Evolutionary conservation across 2,113 vertebrate genomes (phyloP).

Genomic region (Salvelinus alpinus): DNA sequence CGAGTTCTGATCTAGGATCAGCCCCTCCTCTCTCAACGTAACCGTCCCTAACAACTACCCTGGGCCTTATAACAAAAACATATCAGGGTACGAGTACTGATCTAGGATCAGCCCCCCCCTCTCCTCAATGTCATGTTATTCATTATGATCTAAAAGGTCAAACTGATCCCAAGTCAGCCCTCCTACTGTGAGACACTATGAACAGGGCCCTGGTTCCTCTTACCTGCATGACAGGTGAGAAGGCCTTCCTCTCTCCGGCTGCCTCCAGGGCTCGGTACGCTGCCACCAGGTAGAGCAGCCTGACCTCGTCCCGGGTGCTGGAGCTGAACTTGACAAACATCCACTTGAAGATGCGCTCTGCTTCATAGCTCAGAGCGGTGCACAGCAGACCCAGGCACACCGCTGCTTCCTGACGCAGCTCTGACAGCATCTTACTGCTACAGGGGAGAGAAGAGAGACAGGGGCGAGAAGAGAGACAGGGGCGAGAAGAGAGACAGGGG

Average conservation of each 20-base stretch:
- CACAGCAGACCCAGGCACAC: conserved; percentile 93
- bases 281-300: conserved; percentile 92
- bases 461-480: neutral
- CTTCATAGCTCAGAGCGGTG: conserved; percentile 92
- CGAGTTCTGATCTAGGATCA: too few relatives aligned
- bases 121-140: too few relatives aligned
- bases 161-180: too few relatives aligned
- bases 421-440: conserved; percentile 97
- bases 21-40: too few relatives aligned
- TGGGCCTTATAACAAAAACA: too few relatives aligned
- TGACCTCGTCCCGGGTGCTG: conserved; percentile 93
- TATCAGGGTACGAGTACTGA: too few relatives aligned
- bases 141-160: too few relatives aligned
- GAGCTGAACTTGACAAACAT: conserved; percentile 94
- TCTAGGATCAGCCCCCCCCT: too few relatives aligned
- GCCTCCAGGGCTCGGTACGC: conserved; percentile 93
- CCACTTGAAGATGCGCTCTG: conserved; percentile 99
- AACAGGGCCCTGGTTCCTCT: neutral
- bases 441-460: conserved; percentile 32
- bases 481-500: neutral
- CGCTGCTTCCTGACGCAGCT: conserved; percentile 95
- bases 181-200: too few relatives aligned
- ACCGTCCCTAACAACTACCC: too few relatives aligned
- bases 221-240: conserved; percentile 98
- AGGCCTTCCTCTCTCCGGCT: conserved; percentile 96